Conservation (phyloP, 2,888 invertebrate species). For the Gryllus longicercus region DNA sequence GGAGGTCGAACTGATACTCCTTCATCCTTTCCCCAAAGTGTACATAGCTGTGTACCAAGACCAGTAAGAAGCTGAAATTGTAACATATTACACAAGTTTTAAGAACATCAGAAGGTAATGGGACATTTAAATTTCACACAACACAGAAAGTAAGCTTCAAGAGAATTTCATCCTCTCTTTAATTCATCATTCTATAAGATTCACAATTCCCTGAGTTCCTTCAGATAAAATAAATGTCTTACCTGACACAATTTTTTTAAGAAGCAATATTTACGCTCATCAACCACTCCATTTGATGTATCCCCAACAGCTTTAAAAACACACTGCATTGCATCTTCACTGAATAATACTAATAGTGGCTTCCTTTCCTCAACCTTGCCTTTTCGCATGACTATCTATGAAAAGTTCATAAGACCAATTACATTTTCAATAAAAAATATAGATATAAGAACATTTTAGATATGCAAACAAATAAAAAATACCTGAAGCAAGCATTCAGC, state of each 20-base stretch:
- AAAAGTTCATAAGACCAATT: constrained; percentile 30
- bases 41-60: constrained; percentile 73
- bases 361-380: constrained; percentile 82
- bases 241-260: constrained; percentile 80
- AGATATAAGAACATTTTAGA: neutral
- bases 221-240: constrained; percentile 22
- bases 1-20: constrained; percentile 56
- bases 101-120: too few relatives aligned
- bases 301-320: constrained; percentile 70
- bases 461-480: constrained; percentile 26
- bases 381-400: constrained; percentile 75
- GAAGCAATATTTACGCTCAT: constrained; percentile 77
- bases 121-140: too few relatives aligned
- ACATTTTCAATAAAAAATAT: constrained; percentile 2
- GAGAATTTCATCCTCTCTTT: neutral
- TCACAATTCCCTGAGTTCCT: neutral
- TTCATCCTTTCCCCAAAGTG: constrained; percentile 74
- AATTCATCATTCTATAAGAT: neutral
- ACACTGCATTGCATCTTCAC: constrained; percentile 75
- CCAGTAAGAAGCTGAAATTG: constrained; percentile 63
- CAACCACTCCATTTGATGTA: constrained; percentile 49
- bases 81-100: too few relatives aligned
- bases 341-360: constrained; percentile 80
- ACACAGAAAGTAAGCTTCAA: too few relatives aligned
- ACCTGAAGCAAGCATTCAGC: constrained; percentile 82